Evolutionary conservation across 2,888 invertebrate genomes (phyloP), one percentile per base, ranked within the genome.

Genomic region (Ceratothoa steindachneri): DNA sequence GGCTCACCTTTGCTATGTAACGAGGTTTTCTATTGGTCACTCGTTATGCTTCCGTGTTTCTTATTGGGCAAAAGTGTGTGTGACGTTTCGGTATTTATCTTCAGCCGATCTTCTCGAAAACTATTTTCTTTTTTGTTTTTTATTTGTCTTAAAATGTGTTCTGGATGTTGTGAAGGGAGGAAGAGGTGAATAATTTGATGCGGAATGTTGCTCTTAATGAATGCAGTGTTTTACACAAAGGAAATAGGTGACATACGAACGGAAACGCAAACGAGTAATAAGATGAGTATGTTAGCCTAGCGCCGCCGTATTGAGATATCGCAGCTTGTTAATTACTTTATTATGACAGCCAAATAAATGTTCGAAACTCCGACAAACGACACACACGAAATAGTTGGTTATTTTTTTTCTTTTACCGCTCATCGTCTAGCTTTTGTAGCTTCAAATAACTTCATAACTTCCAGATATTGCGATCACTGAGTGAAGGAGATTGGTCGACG

Each of bases 21-120:
- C 55, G 55, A 55, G 19, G 55, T 19, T 19, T 55, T 22, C 5
- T 5, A 55, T 55, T 55, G 55, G 55, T 55, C 55, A 55, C 55
- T 55, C 55, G 15, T 55, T 19, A 55, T 55, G 55, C 55, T 55
- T 55, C 55, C 55, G 55, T 12, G 7, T 19, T 22, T 55, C 19
- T 22, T 22, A 55, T 55, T 55, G 60, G 60, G 12, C 24, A 24
- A 60, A 24, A 60, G 24, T 24, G 24, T 24, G 60, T 60, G 60
- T 60, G 60, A 60, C 60, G 60, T 60, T 60, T 60, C 60, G 60
- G 60, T 22, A 60, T 60, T 60, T 24, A 60, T 60, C 41, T 41
- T 15, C n/a, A n/a, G n/a, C 41, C 41, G 15, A 9, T 41, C 5
- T 41, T 41, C 41, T 41, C 15, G 41, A 15, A 41, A n/a, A n/a